Percentiles rank a stretch among this genome's conserved stretches.
Conservation (phyloP, 37 sponge, comb jelly and placozoan genomes). For the Spongilla lacustris region DNA sequence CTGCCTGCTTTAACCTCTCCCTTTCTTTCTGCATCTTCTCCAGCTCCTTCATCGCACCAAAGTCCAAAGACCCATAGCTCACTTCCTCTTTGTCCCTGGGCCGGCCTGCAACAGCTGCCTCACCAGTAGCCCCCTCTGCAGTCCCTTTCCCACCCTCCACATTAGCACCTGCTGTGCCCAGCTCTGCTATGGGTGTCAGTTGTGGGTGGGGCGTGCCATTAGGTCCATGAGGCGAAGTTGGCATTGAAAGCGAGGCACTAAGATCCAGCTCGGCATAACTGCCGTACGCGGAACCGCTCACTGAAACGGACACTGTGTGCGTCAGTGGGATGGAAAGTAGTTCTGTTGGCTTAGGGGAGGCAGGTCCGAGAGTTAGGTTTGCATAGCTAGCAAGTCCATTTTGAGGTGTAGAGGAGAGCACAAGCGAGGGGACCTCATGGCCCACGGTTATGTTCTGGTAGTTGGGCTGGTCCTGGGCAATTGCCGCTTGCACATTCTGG, state of each 20-base stretch:
- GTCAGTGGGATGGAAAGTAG: neutral
- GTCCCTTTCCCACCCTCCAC: neutral
- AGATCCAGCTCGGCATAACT: constrained; percentile 29
- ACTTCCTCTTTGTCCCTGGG: constrained; percentile 19
- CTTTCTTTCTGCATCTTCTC: constrained; percentile 9
- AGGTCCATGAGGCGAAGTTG: neutral
- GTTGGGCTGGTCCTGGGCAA: neutral
- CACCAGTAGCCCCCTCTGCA: neutral
- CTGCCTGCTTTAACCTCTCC: constrained; percentile 3
- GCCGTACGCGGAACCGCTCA: neutral
- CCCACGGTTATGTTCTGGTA: neutral
- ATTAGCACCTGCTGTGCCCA: neutral
- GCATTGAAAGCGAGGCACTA: neutral
- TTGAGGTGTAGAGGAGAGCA: constrained; percentile 2
- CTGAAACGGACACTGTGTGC: neutral
- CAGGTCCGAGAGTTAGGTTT: constrained; percentile 17
- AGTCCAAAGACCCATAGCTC: constrained; percentile 33
- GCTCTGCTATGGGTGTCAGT: neutral
- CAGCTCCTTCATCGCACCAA: constrained; percentile 36
- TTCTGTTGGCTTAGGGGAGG: neutral
- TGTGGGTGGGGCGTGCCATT: no score
- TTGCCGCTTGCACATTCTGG: constrained; percentile 12
- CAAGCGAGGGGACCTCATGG: neutral
- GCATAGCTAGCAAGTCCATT: neutral
- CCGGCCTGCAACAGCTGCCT: neutral